phyloP scores from a whole-genome alignment of 2,113 vertebrate genomes.

The Lucifuga dentata region DNA sequence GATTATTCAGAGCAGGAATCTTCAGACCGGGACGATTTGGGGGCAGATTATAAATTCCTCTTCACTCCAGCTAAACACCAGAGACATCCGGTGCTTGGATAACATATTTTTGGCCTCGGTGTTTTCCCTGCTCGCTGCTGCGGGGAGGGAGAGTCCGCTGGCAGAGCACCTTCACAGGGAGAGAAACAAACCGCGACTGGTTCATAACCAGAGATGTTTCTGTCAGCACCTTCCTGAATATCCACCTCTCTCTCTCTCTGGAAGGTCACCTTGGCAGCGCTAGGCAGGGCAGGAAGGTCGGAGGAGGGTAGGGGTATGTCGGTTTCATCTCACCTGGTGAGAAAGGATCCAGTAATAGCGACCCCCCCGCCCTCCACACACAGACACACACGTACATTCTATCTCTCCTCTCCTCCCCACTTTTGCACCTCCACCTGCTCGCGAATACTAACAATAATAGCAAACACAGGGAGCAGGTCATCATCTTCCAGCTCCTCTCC shows the following conservation, averaged over 20 bases:
- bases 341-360: conserved; percentile 65
- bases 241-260: conserved; percentile 17
- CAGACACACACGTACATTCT: not conserved
- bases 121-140: conserved; percentile 33
- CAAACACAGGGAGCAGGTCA: conserved; percentile 54
- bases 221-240: conserved; percentile 62
- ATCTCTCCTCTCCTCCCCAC: not conserved
- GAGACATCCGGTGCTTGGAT: conserved; percentile 40
- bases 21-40: conserved; percentile 16
- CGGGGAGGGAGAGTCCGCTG: conserved; percentile 40
- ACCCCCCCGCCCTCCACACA: conserved; percentile 27
- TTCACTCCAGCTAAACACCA: conserved; percentile 19
- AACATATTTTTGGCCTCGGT: conserved; percentile 36
- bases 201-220: conserved; percentile 61
- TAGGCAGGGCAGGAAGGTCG: conserved; percentile 67
- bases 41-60: conserved; percentile 25
- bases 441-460: conserved; percentile 43
- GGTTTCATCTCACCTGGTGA: conserved; percentile 78
- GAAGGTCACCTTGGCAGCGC: conserved; percentile 80
- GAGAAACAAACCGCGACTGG: conserved; percentile 49
- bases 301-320: conserved; percentile 69
- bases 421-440: conserved; percentile 70
- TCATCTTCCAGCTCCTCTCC: conserved; percentile 53
- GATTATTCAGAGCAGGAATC: not conserved
- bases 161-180: conserved; percentile 54